Evolutionary conservation across 2,888 invertebrate genomes (phyloP).

Genomic region (Calameuta idolon): DNA sequence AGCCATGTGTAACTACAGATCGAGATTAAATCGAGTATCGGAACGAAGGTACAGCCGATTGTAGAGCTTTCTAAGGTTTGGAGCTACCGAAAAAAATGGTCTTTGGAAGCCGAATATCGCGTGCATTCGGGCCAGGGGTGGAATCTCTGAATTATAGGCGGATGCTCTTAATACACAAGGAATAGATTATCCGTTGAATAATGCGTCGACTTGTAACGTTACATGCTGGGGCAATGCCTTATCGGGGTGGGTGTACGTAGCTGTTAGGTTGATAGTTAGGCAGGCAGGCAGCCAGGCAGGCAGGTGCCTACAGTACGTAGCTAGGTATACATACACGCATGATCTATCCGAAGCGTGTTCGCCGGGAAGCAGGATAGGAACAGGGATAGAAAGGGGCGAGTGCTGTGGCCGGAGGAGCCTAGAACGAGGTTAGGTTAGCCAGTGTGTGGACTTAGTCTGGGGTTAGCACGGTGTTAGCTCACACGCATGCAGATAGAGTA

Average conservation of each 20-base stretch:
- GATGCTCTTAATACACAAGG: conserved; percentile 39
- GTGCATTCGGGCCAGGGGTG: neutral
- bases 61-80: neutral
- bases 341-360: conserved; percentile 37
- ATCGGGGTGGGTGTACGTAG: neutral
- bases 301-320: neutral
- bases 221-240: neutral
- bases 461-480: conserved; percentile 56
- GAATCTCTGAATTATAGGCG: neutral
- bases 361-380: conserved; percentile 18
- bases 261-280: neutral
- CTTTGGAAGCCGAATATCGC: neutral
- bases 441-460: conserved; percentile 48
- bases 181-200: conserved; percentile 61
- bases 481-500: conserved; percentile 58
- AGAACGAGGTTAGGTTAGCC: conserved; percentile 39
- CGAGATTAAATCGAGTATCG: neutral
- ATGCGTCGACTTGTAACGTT: conserved; percentile 34
- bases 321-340: conserved; percentile 2
- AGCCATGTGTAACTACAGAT: neutral
- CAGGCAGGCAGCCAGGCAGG: neutral
- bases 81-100: neutral
- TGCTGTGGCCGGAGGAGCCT: neutral
- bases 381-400: conserved; percentile 1
- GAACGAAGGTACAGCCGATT: neutral